Base-by-base conservation (phyloP, 2,113 vertebrate genomes). In the Marmota monax region DNA sequence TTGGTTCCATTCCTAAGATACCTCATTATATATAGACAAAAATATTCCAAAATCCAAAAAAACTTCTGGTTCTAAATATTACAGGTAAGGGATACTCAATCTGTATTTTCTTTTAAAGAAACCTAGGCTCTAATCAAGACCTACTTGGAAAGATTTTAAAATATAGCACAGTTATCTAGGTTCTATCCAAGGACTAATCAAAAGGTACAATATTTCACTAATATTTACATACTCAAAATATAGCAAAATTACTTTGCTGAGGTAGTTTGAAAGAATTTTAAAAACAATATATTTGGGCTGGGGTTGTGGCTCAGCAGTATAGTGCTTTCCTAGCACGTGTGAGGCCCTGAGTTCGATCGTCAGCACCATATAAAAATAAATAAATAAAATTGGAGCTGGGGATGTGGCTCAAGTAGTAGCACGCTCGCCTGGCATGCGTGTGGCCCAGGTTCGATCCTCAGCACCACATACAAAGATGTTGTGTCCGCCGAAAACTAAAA, bases 191-290 rank as follows among this genome's bases (percentile, higher is more conserved):
- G 37, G 34, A 12, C 76, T 90, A 80, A 88, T 0, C 51, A 5
- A 92, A 76, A 90, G 12, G 76, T 27, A 76, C 79, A 90, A 20
- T 73, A 95, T 87, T 70, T 95, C 61, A 76, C n/a, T 85, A 84
- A 84, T 58, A 56, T 72, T 94, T 73, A 79, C 73, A 90, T 16
- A 76, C 53, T 77, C 1, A 77, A 96, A 86, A 84, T 83, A 79
- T 4, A 18, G 72, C 34, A 77, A 45, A 91, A 51, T 18, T 84
- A 58, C 22, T 92, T n/a, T 74, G 86, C 69, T 84, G 23, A 25
- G 4, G 73, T 42, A 69, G n/a, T 84, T 18, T 91, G 2, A 88
- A 91, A 61, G 45, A 61, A 53, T 5, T 74, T 56, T 67, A 73
- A 77, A 82, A 67, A 69, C 25, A 87, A 17, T 29, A 39, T 77